Conservation (phyloP, 2,888 invertebrate genomes). For the Xylota sylvarum region DNA sequence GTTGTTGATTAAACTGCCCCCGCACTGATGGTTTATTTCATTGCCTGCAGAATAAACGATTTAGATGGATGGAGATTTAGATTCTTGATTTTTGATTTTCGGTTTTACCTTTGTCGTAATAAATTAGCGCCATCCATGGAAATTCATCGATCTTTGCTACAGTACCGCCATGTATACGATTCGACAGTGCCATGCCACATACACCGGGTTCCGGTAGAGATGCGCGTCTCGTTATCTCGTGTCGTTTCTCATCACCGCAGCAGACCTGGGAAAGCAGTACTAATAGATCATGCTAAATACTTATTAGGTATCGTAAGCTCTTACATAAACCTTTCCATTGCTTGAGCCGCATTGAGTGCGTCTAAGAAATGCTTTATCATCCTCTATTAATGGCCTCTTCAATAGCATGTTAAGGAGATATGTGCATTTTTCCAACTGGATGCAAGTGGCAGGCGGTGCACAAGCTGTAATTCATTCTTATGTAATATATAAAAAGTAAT, state of each 20-base stretch:
- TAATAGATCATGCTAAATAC: not conserved
- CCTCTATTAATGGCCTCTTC: not conserved
- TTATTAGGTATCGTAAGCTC: not conserved
- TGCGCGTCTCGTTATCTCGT: not conserved
- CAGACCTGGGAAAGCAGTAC: constrained; percentile 10
- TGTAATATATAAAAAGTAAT: too few species aligned
- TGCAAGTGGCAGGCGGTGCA: not conserved
- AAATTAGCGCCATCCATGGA: constrained; percentile 86
- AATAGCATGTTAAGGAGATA: not conserved
- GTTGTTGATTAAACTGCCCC: constrained; percentile 88
- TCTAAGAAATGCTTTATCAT: not conserved
- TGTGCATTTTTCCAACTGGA: not conserved
- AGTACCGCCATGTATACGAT: constrained; percentile 88
- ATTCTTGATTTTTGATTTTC: too few species aligned
- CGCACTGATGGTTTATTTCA: constrained; percentile 88
- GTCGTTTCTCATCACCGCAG: not conserved
- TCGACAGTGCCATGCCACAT: constrained; percentile 86
- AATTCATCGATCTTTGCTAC: constrained; percentile 88
- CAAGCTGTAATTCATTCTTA: too few species aligned
- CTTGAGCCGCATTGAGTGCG: not conserved
- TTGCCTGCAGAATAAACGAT: too few species aligned
- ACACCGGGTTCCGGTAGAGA: constrained; percentile 84
- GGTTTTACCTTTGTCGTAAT: constrained; percentile 85
- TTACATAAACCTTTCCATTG: not conserved
- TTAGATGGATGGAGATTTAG: too few species aligned